Percentiles rank a stretch among this genome's conserved stretches.
Evolutionary conservation across 2,888 invertebrate genomes (phyloP).

Genomic region (Chorisops tibialis): DNA sequence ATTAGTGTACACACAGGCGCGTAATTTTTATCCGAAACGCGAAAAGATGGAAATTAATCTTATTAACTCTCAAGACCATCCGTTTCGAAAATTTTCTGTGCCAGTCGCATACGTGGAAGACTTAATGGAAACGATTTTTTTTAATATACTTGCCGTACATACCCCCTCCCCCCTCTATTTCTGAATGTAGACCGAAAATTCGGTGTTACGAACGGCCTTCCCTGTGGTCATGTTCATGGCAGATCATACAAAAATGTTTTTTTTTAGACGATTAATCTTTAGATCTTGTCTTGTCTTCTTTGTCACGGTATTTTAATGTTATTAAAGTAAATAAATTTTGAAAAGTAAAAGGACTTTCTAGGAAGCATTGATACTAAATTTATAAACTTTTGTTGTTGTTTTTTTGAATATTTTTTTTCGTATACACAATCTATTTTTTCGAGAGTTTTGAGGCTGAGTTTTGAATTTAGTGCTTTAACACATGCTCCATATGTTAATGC

Average conservation of each 20-base stretch:
- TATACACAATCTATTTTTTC: no score
- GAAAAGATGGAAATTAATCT: constrained; percentile 7
- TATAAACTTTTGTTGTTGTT: no score
- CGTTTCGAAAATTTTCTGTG: neutral
- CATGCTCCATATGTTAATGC: no score
- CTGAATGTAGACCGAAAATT: constrained; percentile 1
- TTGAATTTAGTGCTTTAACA: no score
- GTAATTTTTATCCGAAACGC: neutral
- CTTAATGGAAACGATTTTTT: no score
- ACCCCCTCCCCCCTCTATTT: neutral
- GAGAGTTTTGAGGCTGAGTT: no score
- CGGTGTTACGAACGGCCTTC: constrained; percentile 16
- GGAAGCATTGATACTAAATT: no score
- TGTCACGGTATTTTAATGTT: constrained; percentile 14
- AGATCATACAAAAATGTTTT: neutral
- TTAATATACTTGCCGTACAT: neutral
- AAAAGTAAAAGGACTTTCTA: no score
- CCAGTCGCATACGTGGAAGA: neutral
- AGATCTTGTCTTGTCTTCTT: neutral
- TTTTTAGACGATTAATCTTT: constrained; percentile 16
- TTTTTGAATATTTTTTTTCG: no score
- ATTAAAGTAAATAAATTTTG: no score
- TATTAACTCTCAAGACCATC: constrained; percentile 2
- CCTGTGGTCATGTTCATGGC: constrained; percentile 17
- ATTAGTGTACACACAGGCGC: no score